phyloP scores from a whole-genome alignment of 2,113 vertebrate genomes.

The Hippoglossus stenolepis region DNA sequence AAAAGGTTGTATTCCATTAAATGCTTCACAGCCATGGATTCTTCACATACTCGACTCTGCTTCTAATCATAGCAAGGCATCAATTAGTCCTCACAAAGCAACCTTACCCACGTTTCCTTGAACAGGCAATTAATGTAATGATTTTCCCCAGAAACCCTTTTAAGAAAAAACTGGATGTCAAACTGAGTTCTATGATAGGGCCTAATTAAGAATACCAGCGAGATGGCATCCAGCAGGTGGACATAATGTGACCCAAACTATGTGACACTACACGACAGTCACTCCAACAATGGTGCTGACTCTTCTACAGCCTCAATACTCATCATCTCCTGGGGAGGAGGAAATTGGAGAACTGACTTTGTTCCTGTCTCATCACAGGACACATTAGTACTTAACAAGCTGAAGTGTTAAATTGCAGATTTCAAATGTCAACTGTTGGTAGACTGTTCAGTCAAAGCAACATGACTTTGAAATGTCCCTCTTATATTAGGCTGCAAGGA shows the following conservation, averaged over 20 bases:
- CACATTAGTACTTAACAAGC: constrained; percentile 3
- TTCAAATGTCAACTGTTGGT: constrained; percentile 1
- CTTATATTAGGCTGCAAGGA: constrained; percentile 92
- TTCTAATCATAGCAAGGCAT: constrained; percentile 63
- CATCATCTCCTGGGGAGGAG: constrained; percentile 24
- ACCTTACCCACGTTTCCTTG: constrained; percentile 23
- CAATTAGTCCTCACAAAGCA: constrained; percentile 72
- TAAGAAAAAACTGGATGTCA: too few species aligned
- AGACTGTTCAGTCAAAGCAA: not conserved
- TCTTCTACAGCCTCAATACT: constrained; percentile 16
- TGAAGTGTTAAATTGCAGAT: constrained; percentile 7
- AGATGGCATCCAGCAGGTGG: constrained; percentile 58
- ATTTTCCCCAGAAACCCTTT: not conserved
- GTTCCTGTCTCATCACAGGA: constrained; percentile 12
- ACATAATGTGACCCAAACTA: constrained; percentile 42
- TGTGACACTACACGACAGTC: constrained; percentile 42
- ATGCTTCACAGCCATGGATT: constrained; percentile 22
- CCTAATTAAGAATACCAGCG: constrained; percentile 40
- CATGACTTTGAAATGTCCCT: not conserved
- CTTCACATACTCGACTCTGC: constrained; percentile 35
- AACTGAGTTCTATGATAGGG: constrained; percentile 25
- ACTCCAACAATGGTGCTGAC: not conserved
- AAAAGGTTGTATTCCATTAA: not conserved
- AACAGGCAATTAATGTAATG: constrained; percentile 62
- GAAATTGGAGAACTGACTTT: constrained; percentile 33